Evolutionary conservation across 1,140 invertebrate species (phyloP).

Genomic region (Drosophila persimilis): DNA sequence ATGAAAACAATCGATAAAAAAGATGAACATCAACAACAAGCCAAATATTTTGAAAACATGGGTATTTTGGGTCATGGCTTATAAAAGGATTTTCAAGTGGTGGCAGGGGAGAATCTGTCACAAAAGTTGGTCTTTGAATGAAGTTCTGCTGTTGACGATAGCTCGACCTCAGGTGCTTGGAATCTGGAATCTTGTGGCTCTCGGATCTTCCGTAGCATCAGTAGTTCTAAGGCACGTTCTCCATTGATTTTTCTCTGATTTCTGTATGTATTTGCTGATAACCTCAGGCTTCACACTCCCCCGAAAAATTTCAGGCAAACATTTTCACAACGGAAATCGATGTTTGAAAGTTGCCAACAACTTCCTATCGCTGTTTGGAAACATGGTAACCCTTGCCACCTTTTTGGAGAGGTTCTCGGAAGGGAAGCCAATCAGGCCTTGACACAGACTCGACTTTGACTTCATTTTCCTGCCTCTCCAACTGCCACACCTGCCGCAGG

Average conservation of each 20-base stretch:
- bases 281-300: no score
- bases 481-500: conserved; percentile 40
- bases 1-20: conserved; percentile 40
- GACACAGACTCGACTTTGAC: conserved; percentile 67
- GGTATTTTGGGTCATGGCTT: conserved; percentile 23
- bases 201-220: no score
- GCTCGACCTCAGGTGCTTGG: no score
- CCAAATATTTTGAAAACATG: conserved; percentile 34
- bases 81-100: conserved; percentile 4
- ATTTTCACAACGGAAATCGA: conserved; percentile 51
- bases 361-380: conserved; percentile 40
- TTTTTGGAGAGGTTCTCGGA: conserved; percentile 7
- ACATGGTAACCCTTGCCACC: conserved; percentile 5
- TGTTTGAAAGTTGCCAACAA: conserved; percentile 58
- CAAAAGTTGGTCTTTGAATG: conserved; percentile 14
- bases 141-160: background rate
- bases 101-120: background rate
- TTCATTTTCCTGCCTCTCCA: conserved; percentile 44
- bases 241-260: no score
- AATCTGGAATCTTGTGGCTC: no score
- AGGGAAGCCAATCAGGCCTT: conserved; percentile 51
- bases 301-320: background rate
- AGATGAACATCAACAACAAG: conserved; percentile 48
- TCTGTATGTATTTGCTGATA: no score
- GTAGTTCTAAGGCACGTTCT: no score